These are phyloP conservation scores for Rugalucina vietnamica DNA, from an alignment of 2,888 invertebrate genomes.

Conservation along the genomic window DNA sequence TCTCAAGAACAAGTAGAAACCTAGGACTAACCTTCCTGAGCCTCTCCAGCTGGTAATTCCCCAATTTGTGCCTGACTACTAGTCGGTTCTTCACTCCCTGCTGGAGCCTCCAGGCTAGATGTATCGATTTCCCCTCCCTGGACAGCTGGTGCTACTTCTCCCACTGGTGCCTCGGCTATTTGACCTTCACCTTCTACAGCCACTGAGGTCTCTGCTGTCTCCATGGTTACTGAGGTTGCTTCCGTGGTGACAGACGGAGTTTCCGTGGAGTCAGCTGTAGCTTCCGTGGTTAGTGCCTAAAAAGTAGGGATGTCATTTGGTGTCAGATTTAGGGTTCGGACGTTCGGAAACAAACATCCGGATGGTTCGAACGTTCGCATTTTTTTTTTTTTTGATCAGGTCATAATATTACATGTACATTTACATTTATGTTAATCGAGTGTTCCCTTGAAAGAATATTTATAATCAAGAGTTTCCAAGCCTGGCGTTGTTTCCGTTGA, in stretches of 20 bases:
- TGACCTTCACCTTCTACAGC: slow-evolving; percentile 23
- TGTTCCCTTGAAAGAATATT: too few relatives aligned
- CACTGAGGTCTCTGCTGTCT: slow-evolving; percentile 37
- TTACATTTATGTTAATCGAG: too few relatives aligned
- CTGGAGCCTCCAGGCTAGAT: neutral
- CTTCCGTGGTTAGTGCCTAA: neutral
- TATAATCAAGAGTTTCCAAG: too few relatives aligned
- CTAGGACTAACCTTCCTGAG: neutral
- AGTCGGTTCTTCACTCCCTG: slow-evolving; percentile 2
- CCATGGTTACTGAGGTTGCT: neutral
- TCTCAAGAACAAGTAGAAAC: too few relatives aligned
- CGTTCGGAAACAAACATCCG: too few relatives aligned
- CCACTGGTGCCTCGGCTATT: neutral
- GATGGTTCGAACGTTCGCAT: too few relatives aligned
- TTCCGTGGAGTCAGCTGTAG: neutral
- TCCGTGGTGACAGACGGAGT: neutral
- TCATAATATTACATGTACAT: too few relatives aligned
- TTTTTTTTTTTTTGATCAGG: too few relatives aligned
- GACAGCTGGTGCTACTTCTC: neutral
- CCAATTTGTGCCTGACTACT: slow-evolving; percentile 11
- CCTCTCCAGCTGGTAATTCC: neutral
- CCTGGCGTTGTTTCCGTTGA: too few relatives aligned
- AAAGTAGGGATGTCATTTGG: too few relatives aligned
- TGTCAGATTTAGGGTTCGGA: too few relatives aligned
- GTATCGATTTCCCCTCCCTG: slow-evolving; percentile 1